Conservation (phyloP, 1,140 invertebrate species). For the Contarinia nasturtii region DNA sequence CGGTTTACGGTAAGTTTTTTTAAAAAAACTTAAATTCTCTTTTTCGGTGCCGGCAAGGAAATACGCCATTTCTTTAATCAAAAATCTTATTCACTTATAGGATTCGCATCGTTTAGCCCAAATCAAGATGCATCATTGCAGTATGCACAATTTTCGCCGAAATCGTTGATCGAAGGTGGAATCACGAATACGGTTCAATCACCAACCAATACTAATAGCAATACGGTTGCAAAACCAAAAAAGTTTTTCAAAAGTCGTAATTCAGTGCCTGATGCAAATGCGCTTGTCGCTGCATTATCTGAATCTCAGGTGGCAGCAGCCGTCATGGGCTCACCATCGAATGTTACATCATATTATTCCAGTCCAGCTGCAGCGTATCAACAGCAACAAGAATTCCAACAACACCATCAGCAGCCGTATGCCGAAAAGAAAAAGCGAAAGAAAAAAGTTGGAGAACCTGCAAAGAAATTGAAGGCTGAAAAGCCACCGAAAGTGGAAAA, state of each 20-base stretch:
- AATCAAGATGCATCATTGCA: neutral
- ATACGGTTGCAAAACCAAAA: slow-evolving; percentile 46
- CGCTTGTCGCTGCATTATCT: slow-evolving; percentile 2
- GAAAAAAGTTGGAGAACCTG: neutral
- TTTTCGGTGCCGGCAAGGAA: too few species aligned
- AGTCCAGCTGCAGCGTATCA: slow-evolving; percentile 28
- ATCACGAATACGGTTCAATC: slow-evolving; percentile 6
- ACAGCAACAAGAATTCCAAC: slow-evolving; percentile 6
- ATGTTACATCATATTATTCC: slow-evolving; percentile 33
- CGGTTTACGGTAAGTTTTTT: neutral
- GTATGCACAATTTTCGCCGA: neutral
- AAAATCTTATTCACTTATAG: neutral
- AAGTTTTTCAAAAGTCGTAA: slow-evolving; percentile 83
- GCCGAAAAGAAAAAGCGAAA: neutral
- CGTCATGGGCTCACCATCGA: slow-evolving; percentile 21
- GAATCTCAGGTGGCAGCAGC: slow-evolving; percentile 4
- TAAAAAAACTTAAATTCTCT: too few species aligned
- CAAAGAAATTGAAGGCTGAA: slow-evolving; percentile 3
- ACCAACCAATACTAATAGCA: slow-evolving; percentile 30
- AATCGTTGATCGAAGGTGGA: slow-evolving; percentile 2
- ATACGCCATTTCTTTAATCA: too few species aligned
- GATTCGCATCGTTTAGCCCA: neutral
- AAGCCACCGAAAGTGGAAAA: slow-evolving; percentile 23
- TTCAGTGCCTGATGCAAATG: slow-evolving; percentile 25
- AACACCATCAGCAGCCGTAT: slow-evolving; percentile 4